phyloP scores from a whole-genome alignment of 2,797 vertebrate genomes.

The Chaenodraco wilsoni region DNA sequence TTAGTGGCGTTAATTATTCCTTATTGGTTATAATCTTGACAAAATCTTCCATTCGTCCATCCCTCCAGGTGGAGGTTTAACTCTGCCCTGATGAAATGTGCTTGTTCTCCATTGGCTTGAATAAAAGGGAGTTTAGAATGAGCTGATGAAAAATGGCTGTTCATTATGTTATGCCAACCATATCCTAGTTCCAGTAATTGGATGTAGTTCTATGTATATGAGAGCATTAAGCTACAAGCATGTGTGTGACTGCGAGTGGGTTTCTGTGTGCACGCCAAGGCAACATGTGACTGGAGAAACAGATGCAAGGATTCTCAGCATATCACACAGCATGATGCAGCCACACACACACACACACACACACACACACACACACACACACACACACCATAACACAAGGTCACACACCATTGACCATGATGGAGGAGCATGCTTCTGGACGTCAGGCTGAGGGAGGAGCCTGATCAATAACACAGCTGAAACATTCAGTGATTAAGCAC shows the following conservation, averaged over 20 bases:
- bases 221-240: slow-evolving; percentile 5
- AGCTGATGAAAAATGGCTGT: slow-evolving; percentile 69
- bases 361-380: not conserved
- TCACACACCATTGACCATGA: not conserved
- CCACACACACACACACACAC: not conserved
- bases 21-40: not conserved
- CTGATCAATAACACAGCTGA: slow-evolving; percentile 50
- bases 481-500: slow-evolving; percentile 51
- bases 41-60: not conserved
- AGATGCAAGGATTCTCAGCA: slow-evolving; percentile 52
- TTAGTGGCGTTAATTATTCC: not conserved
- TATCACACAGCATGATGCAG: slow-evolving; percentile 25
- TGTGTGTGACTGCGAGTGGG: slow-evolving; percentile 1
- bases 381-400: not conserved
- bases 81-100: not conserved
- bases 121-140: slow-evolving; percentile 7
- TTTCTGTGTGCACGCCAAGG: slow-evolving; percentile 2
- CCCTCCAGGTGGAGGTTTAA: slow-evolving; percentile 22
- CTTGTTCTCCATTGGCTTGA: slow-evolving; percentile 15
- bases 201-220: slow-evolving; percentile 43
- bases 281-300: slow-evolving; percentile 37
- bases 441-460: not conserved
- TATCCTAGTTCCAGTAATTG: slow-evolving; percentile 70
- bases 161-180: slow-evolving; percentile 75
- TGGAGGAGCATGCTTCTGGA: slow-evolving; percentile 23